These are phyloP conservation scores for Sericinus montela DNA, from an alignment of 2,888 invertebrate genomes.

Conservation along the genomic window DNA sequence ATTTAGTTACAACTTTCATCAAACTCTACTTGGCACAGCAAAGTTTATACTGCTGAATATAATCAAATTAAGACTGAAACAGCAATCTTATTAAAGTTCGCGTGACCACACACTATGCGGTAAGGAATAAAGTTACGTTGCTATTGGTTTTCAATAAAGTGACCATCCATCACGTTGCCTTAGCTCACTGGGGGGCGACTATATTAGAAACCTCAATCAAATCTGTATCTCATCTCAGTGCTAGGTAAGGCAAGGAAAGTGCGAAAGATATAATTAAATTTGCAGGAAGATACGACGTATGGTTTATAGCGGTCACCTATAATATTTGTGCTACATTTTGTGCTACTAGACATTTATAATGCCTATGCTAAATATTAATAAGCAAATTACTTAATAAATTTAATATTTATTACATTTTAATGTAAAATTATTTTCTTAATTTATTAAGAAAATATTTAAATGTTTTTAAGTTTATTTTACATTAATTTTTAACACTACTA, in stretches of 20 bases:
- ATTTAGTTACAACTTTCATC: constrained; percentile 14
- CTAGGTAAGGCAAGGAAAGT: constrained; percentile 4
- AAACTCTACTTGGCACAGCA: neutral
- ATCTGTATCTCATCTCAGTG: constrained; percentile 27
- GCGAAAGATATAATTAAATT: constrained; percentile 7
- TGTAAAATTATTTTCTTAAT: too few relatives aligned
- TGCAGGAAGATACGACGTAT: neutral
- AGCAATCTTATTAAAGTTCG: constrained; percentile 50
- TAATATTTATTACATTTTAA: too few relatives aligned
- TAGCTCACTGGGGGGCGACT: constrained; percentile 66
- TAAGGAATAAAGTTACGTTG: constrained; percentile 38
- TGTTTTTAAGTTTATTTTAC: too few relatives aligned
- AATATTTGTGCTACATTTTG: too few relatives aligned
- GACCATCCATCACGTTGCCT: constrained; percentile 72
- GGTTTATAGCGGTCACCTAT: too few relatives aligned
- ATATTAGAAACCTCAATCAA: constrained; percentile 75
- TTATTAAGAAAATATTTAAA: too few relatives aligned
- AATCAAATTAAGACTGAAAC: constrained; percentile 45
- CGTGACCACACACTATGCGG: constrained; percentile 59
- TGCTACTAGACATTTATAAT: too few relatives aligned
- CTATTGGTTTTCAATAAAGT: constrained; percentile 74
- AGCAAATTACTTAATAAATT: too few relatives aligned
- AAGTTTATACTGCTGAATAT: constrained; percentile 15
- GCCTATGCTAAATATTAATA: too few relatives aligned
- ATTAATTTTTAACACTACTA: too few relatives aligned